Evolutionary conservation across 1,140 invertebrate species (phyloP).

Genomic region (Drosophila punjabiensis): DNA sequence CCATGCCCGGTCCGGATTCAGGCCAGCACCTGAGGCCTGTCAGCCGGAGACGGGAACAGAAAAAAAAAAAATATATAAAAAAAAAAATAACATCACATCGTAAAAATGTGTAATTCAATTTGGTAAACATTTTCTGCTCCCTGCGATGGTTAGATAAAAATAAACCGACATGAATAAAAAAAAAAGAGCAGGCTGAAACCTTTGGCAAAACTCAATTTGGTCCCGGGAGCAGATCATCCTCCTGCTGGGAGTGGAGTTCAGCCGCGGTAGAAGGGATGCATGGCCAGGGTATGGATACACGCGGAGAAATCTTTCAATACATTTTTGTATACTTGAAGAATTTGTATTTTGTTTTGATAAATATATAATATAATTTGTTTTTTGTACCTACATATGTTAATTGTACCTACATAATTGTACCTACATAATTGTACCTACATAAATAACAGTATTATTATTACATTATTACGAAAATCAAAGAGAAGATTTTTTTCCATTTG

Average conservation of each 20-base stretch:
- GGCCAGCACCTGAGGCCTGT: slow-evolving; percentile 27
- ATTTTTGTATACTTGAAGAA: neutral
- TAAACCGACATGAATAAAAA: slow-evolving; percentile 19
- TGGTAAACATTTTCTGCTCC: slow-evolving; percentile 45
- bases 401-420: too few species aligned
- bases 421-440: too few species aligned
- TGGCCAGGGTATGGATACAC: neutral
- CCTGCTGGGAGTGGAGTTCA: neutral
- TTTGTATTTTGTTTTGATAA: neutral
- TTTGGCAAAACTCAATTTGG: slow-evolving; percentile 60
- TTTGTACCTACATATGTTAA: too few species aligned
- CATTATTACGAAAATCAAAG: too few species aligned
- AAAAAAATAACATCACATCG: slow-evolving; percentile 38
- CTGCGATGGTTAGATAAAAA: slow-evolving; percentile 33
- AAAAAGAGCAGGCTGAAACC: slow-evolving; percentile 20
- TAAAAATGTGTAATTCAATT: slow-evolving; percentile 58
- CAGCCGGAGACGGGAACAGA: neutral
- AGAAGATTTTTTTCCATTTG: too few species aligned
- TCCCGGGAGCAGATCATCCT: slow-evolving; percentile 20
- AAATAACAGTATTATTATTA: too few species aligned
- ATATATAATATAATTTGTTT: too few species aligned
- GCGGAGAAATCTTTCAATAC: neutral
- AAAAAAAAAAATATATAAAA: neutral
- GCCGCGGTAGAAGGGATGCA: neutral
- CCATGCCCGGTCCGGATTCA: slow-evolving; percentile 3